These are phyloP conservation scores for Thera obeliscata DNA, from an alignment of 2,888 invertebrate species.

Conservation along the genomic window DNA sequence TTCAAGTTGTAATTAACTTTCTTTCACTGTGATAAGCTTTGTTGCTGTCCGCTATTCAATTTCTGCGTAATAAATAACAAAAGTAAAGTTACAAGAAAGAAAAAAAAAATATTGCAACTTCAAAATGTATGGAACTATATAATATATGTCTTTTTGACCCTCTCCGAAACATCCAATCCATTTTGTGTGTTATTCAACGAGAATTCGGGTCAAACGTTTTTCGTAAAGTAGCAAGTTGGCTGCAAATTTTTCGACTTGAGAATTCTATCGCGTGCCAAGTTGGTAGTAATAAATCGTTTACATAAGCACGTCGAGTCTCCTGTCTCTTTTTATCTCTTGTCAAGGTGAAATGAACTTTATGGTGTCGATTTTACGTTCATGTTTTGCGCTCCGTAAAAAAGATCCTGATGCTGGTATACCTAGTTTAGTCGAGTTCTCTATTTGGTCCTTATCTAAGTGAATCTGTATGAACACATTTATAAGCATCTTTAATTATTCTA, in stretches of 20 bases:
- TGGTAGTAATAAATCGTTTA: slow-evolving; percentile 32
- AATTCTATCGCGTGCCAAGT: slow-evolving; percentile 37
- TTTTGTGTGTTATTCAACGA: background rate
- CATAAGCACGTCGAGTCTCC: slow-evolving; percentile 10
- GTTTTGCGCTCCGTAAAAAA: no score
- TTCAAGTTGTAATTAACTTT: slow-evolving; percentile 13
- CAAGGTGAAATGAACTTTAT: slow-evolving; percentile 4
- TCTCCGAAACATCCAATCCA: background rate
- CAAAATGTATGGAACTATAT: no score
- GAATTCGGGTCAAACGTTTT: slow-evolving; percentile 27
- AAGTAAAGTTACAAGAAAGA: no score
- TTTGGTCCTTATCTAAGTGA: background rate
- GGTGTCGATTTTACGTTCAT: background rate
- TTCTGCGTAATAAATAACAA: background rate
- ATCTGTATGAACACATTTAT: background rate
- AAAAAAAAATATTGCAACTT: no score
- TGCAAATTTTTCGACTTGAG: slow-evolving; percentile 29
- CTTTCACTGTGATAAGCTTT: slow-evolving; percentile 4
- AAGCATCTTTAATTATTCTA: background rate
- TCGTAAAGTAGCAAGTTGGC: slow-evolving; percentile 25
- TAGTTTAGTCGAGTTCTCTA: background rate
- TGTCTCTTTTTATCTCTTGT: background rate
- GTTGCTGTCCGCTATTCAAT: background rate
- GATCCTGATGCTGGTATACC: background rate
- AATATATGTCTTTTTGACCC: slow-evolving; percentile 4